Percentiles rank a stretch among this genome's conserved stretches.
These are phyloP conservation scores for Drosophila mojavensis DNA, from an alignment of 1,140 invertebrate genomes.

Conservation along the genomic window DNA sequence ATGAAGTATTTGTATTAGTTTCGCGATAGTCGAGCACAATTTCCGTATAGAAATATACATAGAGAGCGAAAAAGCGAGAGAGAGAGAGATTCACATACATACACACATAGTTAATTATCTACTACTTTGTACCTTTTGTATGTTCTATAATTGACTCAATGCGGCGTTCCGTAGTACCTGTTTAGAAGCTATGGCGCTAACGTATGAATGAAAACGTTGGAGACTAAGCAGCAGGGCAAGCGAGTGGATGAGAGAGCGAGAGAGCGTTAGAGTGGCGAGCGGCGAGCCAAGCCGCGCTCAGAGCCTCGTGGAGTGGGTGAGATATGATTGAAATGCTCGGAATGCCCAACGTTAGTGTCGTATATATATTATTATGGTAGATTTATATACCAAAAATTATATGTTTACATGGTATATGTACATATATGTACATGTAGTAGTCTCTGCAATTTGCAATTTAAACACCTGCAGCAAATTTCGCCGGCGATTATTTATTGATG, in stretches of 20 bases:
- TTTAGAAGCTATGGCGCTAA: background rate
- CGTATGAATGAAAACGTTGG: background rate
- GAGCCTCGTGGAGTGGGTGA: background rate
- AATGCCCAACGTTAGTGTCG: background rate
- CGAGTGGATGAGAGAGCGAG: background rate
- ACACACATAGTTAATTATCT: constrained; percentile 16
- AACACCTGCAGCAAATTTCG: background rate
- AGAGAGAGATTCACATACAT: background rate
- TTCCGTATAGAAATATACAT: constrained; percentile 15
- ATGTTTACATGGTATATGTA: too few relatives aligned
- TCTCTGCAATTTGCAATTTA: too few relatives aligned
- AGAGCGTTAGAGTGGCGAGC: background rate
- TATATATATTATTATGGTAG: too few relatives aligned
- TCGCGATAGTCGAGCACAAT: constrained; percentile 31
- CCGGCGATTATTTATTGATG: background rate
- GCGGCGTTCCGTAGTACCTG: constrained; percentile 17
- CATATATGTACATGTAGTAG: too few relatives aligned
- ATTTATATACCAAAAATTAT: too few relatives aligned
- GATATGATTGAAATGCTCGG: background rate
- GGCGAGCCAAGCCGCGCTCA: background rate
- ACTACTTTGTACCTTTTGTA: background rate
- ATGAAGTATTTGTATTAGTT: constrained; percentile 17
- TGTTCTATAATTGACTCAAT: constrained; percentile 4
- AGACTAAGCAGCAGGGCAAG: background rate
- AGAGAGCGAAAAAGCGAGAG: too few relatives aligned